Evolutionary conservation across 2,797 vertebrate genomes (phyloP).

Genomic region (Mormyrops attenuatus): DNA sequence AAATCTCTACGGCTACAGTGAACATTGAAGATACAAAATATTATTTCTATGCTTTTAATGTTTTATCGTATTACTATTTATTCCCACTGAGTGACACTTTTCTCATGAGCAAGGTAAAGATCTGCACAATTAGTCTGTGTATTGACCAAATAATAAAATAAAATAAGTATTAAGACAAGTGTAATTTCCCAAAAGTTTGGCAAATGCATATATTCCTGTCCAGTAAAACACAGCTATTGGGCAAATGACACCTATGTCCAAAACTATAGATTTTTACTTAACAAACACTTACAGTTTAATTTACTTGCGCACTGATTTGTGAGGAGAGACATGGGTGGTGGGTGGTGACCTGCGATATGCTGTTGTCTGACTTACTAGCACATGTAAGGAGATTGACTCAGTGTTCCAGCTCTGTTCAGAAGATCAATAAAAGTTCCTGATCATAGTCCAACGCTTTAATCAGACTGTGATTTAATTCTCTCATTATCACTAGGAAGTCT

Average conservation of each 20-base stretch:
- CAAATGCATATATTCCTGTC: neutral
- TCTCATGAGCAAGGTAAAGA: neutral
- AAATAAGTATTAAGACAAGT: neutral
- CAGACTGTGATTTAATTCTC: neutral
- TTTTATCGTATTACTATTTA: neutral
- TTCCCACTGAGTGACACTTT: neutral
- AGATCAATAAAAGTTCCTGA: neutral
- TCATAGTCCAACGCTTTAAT: slow-evolving; percentile 4
- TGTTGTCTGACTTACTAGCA: neutral
- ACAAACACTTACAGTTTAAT: neutral
- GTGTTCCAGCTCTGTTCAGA: neutral
- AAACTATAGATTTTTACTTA: neutral
- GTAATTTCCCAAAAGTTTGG: neutral
- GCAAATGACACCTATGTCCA: neutral
- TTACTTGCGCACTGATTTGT: neutral
- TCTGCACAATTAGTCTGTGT: neutral
- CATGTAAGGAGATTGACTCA: neutral
- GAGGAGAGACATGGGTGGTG: neutral
- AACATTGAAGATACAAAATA: neutral
- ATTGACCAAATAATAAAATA: neutral
- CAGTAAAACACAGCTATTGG: neutral
- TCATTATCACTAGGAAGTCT: neutral
- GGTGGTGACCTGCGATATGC: neutral
- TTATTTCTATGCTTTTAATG: neutral
- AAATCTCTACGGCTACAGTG: neutral